Evolutionary conservation across 2,888 invertebrate genomes (phyloP), one percentile per base, ranked within the genome.

Genomic region (Euzetes globulus): DNA sequence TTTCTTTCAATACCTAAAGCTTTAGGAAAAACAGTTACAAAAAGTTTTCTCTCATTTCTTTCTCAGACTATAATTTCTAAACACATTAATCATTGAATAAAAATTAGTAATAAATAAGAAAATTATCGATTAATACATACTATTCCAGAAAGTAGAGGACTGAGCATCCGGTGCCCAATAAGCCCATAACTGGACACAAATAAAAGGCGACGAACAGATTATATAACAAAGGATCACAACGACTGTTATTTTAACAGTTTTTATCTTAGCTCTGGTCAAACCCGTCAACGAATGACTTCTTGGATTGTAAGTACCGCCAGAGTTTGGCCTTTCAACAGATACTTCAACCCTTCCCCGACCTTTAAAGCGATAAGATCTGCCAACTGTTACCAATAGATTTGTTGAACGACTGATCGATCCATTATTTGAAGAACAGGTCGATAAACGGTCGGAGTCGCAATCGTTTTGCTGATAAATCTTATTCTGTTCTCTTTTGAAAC

Each of bases 171-270:
- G 77, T 29, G 45, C 85, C 84, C 86, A 87, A 9, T 85, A 84
- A 29, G 85, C 85, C 87, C 88, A 88, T 55, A 88, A 83, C 80
- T 87, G 86, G n/a, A 87, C 86, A 58, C 86, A 83, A 78, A 88
- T 88, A 80, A 88, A 90, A 1, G 90, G 90, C 70, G 87, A 85
- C 80, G 88, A 89, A 79, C 89, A 89, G 68, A 87, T 82, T 27
- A 88, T 86, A 82, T 89, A 89, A 81, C 89, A 87, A 33, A 86
- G 79, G 33, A 86, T 83, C n/a, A 86, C 85, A 0, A 83, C 82
- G 68, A 84, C 79, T 7, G 85, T 86, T 75, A 86, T 79, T 74
- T 85, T 84, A 13, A 86, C 82, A 3, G 85, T 85, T 78, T 84
- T 85, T n/a, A 85, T 81, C 75, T 84, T 84, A 19, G 84, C 82